Base-by-base conservation (phyloP, 37 sponge, comb jelly and placozoan species). In the Theonella swinhoei region DNA sequence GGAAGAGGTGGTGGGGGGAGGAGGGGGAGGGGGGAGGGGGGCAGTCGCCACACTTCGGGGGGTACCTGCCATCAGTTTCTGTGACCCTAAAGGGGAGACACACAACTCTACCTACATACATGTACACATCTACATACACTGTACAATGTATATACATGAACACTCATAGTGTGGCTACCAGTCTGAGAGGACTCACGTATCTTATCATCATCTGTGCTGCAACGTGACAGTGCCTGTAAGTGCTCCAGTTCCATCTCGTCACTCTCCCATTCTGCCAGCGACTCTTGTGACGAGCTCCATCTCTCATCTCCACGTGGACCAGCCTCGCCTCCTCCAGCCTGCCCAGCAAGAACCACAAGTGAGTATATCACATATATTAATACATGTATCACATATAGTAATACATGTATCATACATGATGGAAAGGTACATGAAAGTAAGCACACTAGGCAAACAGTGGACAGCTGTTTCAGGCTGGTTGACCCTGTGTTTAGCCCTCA, bases 141-240 rank as follows among this genome's bases (percentile, higher is more conserved):
- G 14, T 47, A 47, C 54, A 47, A 47, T 17, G 11, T 66, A 66
- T 17, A 7, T 47, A 17, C 54, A 47, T 47, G 14, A 47, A 17
- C 14, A 17, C 54, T 17, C 54, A 47, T 47, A 7, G 14, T 47
- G 14, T 47, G 54, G 14, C 7, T 47, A 14, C 54, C 54, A 14
- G 14, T 47, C 7, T 47, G 54, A 47, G n/a, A n/a, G n/a, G n/a
- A n/a, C 90, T 90, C 65, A 90, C 90, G 68, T 30, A 90, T 65
- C 62, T 90, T 90, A 64, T 84, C 85, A 24, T 90, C 90, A 68
- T 90, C 90, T 24, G 90, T 90, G 43, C 66, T 79, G 42, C 61
- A 76, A 2, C 40, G 26, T 24, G 75, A 64, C 2, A 75, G 30
- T 20, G 64, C 37, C 76, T 33, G 39, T 39, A 71, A 70, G 29